A percentile compares a stretch with the other conserved stretches of the same genome.
Evolutionary conservation across 1,140 invertebrate genomes (phyloP).

Genomic region (Platyura marginata): DNA sequence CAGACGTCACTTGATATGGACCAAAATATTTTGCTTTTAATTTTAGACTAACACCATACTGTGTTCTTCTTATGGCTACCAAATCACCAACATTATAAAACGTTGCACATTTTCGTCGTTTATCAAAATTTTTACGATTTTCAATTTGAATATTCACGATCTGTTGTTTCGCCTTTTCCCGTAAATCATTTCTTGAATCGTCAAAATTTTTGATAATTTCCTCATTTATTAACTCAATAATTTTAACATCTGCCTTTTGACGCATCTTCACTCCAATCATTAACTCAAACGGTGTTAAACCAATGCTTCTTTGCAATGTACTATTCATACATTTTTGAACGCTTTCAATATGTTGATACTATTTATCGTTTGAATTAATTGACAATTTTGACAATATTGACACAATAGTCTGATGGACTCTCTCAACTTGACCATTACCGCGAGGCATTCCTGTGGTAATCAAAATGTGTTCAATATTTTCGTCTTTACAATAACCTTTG

Average conservation of each 20-base stretch:
- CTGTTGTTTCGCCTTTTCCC: constrained; percentile 8
- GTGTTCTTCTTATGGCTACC: constrained; percentile 6
- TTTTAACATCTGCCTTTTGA: background rate
- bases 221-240: background rate
- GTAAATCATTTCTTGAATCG: too few relatives aligned
- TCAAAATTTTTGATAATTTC: background rate
- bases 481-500: constrained; percentile 5
- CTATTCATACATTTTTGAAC: constrained; percentile 8
- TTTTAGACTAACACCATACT: constrained; percentile 8
- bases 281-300: background rate
- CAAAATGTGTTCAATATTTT: constrained; percentile 6
- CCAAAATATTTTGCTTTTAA: constrained; percentile 7
- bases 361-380: constrained; percentile 5
- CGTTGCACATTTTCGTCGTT: constrained; percentile 8
- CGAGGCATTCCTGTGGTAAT: constrained; percentile 6
- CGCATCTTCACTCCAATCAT: background rate
- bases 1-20: constrained; percentile 7
- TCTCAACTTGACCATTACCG: constrained; percentile 10
- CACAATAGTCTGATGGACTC: constrained; percentile 8
- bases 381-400: constrained; percentile 10
- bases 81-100: constrained; percentile 14
- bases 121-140: constrained; percentile 13
- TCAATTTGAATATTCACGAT: constrained; percentile 16
- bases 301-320: background rate
- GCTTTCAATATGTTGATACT: constrained; percentile 7